These are phyloP conservation scores for Dinothrombium tinctorium DNA, from an alignment of 1,140 invertebrate species.

Conservation along the genomic window DNA sequence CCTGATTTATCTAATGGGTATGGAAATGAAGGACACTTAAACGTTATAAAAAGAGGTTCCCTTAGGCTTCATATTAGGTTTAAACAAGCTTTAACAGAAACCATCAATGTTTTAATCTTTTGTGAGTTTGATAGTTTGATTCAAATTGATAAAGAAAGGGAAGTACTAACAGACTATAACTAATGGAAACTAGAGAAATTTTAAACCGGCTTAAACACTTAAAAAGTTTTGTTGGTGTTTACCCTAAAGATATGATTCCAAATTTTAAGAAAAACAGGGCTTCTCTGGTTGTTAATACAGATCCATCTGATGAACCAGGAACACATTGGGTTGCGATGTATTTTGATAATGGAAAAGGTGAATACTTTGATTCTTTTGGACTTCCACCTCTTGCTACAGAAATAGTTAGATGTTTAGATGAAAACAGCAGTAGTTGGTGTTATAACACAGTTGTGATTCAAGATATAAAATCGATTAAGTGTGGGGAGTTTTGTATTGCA, in stretches of 20 bases:
- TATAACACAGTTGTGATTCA: no score
- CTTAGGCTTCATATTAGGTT: not conserved
- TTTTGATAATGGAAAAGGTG: not conserved
- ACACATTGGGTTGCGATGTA: not conserved
- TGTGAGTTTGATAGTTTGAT: constrained; percentile 12
- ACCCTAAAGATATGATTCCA: not conserved
- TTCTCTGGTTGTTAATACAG: not conserved
- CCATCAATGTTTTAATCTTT: constrained; percentile 1
- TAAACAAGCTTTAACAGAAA: not conserved
- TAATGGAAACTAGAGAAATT: not conserved
- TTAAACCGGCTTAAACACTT: not conserved
- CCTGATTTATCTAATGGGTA: constrained; percentile 6
- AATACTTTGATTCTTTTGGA: constrained; percentile 5
- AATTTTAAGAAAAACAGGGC: not conserved
- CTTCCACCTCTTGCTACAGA: not conserved
- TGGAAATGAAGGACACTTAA: constrained; percentile 2
- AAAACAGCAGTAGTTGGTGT: no score
- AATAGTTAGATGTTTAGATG: no score
- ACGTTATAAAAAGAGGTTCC: not conserved
- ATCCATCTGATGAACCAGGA: not conserved
- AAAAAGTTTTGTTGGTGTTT: constrained; percentile 1
- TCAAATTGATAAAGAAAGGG: constrained; percentile 7
- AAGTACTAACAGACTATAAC: constrained; percentile 7
- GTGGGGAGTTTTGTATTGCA: no score
- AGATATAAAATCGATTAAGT: no score